These are phyloP conservation scores for Melitaea cinxia DNA, from an alignment of 1,140 invertebrate genomes.

Conservation along the genomic window DNA sequence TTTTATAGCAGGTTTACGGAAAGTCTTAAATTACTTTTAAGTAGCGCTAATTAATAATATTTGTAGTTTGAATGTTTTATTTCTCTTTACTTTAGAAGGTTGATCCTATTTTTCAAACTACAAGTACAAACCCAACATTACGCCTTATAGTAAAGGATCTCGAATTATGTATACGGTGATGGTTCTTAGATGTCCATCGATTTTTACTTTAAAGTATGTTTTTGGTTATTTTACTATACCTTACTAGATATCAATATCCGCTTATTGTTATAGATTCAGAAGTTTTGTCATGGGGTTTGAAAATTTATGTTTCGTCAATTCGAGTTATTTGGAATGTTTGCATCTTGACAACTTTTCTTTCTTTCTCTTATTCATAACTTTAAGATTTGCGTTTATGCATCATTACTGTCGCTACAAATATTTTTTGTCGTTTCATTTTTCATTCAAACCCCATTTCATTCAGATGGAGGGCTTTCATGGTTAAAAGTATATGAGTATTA, in stretches of 20 bases:
- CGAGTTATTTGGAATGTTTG: slow-evolving; percentile 77
- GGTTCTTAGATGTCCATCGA: slow-evolving; percentile 55
- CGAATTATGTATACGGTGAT: slow-evolving; percentile 54
- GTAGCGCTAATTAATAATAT: slow-evolving; percentile 26
- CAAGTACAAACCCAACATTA: slow-evolving; percentile 36
- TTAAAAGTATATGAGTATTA: slow-evolving; percentile 39
- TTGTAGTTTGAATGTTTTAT: slow-evolving; percentile 50
- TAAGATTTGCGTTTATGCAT: slow-evolving; percentile 66
- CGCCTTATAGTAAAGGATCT: slow-evolving; percentile 27
- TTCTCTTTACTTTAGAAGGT: background rate
- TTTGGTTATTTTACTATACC: slow-evolving; percentile 44
- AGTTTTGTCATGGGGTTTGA: slow-evolving; percentile 79
- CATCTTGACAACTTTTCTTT: slow-evolving; percentile 81
- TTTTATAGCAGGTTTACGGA: slow-evolving; percentile 19
- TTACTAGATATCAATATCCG: slow-evolving; percentile 43
- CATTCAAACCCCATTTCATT: slow-evolving; percentile 81
- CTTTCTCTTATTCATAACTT: slow-evolving; percentile 52
- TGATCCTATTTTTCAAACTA: slow-evolving; percentile 45
- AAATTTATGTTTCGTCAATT: slow-evolving; percentile 74
- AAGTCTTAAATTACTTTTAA: slow-evolving; percentile 16
- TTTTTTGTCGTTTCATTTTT: slow-evolving; percentile 57
- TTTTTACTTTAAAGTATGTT: slow-evolving; percentile 44
- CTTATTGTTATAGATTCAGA: slow-evolving; percentile 51
- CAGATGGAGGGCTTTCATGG: slow-evolving; percentile 72
- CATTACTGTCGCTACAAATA: slow-evolving; percentile 61